A percentile compares a stretch with the other conserved stretches of the same genome.
These are phyloP conservation scores for Brevimyrus niger DNA, from an alignment of 2,113 vertebrate genomes.

Conservation along the genomic window DNA sequence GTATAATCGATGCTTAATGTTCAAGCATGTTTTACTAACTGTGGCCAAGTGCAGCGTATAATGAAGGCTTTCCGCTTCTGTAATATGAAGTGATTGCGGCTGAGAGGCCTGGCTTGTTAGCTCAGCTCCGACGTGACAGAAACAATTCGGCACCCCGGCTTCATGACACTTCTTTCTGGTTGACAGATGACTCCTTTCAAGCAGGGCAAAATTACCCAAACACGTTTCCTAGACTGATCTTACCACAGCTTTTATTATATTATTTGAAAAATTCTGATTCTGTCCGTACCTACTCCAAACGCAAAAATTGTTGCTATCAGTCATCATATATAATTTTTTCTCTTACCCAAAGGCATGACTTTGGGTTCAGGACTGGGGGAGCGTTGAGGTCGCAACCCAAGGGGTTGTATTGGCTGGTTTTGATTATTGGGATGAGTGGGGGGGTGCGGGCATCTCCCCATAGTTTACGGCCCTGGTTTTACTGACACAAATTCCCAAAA, in stretches of 20 bases:
- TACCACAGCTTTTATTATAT: background rate
- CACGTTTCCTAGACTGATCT: background rate
- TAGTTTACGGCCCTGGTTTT: background rate
- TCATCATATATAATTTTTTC: background rate
- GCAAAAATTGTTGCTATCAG: background rate
- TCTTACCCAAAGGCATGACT: background rate
- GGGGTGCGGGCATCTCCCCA: no score
- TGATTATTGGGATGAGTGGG: background rate
- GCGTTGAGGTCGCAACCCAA: background rate
- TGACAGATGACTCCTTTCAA: background rate
- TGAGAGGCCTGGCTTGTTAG: background rate
- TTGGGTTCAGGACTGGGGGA: background rate
- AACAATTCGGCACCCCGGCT: background rate
- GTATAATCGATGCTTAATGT: background rate
- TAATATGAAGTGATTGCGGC: background rate
- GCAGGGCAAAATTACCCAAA: background rate
- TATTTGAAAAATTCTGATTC: background rate
- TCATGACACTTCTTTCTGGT: background rate
- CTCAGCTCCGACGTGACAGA: background rate
- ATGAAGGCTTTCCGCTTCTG: background rate
- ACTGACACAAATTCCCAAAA: background rate
- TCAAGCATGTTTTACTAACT: background rate
- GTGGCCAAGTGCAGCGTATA: background rate
- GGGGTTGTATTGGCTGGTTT: background rate
- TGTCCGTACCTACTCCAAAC: background rate